A percentile compares a stretch with the other conserved stretches of the same genome.
These are phyloP conservation scores for Gephyroberyx darwinii DNA, from an alignment of 2,797 vertebrate genomes.

Conservation along the genomic window DNA sequence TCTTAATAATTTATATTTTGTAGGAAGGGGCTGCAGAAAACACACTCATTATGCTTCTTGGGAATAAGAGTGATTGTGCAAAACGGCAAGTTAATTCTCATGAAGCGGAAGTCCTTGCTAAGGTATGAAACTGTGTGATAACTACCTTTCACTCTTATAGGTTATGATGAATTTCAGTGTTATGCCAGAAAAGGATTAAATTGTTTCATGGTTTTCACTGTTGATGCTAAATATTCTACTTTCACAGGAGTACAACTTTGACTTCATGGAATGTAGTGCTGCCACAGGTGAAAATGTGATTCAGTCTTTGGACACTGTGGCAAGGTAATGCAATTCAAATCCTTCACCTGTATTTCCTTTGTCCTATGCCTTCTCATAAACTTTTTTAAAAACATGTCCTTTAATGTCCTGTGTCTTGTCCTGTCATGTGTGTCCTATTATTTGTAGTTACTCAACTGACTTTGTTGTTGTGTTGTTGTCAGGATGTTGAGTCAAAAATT, in stretches of 20 bases:
- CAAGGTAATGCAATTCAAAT: conserved; percentile 82
- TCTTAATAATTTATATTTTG: conserved; percentile 18
- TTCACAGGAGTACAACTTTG: conserved; percentile 85
- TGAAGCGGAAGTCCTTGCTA: conserved; percentile 84
- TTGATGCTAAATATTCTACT: neutral
- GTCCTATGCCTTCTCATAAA: neutral
- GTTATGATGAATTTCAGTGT: neutral
- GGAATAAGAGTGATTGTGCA: conserved; percentile 89
- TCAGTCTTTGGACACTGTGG: conserved; percentile 83
- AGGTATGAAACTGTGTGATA: conserved; percentile 72
- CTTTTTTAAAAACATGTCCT: neutral
- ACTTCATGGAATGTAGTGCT: conserved; percentile 93
- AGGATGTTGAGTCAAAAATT: conserved; percentile 77
- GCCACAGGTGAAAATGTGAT: conserved; percentile 89
- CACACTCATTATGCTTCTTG: conserved; percentile 85
- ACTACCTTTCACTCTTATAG: neutral
- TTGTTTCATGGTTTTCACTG: neutral
- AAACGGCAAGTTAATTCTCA: conserved; percentile 78
- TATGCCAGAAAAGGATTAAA: neutral
- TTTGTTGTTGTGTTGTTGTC: conserved; percentile 40
- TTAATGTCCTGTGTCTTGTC: neutral
- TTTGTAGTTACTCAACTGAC: conserved; percentile 15
- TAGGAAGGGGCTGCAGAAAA: conserved; percentile 84
- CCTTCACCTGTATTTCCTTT: neutral
- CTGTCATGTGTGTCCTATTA: neutral